A percentile compares a stretch with the other conserved stretches of the same genome.
Evolutionary conservation across 2,797 vertebrate genomes (phyloP).

Genomic region (Xiphophorus birchmanni): DNA sequence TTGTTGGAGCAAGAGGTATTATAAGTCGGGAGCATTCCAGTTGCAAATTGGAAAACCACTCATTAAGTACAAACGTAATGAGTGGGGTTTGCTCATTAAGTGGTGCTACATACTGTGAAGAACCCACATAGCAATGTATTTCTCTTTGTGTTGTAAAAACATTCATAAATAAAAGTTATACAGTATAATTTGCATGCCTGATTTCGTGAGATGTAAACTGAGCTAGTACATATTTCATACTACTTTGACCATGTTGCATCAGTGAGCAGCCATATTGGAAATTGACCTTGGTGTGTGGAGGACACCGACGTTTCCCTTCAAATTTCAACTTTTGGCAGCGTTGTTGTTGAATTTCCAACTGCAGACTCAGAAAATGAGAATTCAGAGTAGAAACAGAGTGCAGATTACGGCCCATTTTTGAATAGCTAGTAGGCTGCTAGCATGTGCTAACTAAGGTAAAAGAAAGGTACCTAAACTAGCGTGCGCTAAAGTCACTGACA

Average conservation of each 20-base stretch:
- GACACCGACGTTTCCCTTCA: background rate
- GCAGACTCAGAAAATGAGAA: background rate
- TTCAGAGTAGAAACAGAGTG: background rate
- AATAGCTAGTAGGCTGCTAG: background rate
- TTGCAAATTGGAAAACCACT: background rate
- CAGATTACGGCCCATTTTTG: background rate
- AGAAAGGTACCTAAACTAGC: background rate
- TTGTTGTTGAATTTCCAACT: background rate
- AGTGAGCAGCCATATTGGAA: background rate
- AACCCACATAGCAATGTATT: background rate
- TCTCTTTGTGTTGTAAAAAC: background rate
- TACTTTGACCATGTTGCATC: background rate
- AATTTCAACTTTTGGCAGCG: background rate
- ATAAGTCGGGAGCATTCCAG: background rate
- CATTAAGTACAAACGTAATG: too few relatives aligned
- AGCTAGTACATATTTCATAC: background rate
- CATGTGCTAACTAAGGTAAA: background rate
- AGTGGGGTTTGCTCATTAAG: background rate
- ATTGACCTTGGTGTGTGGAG: background rate
- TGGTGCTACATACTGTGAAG: background rate
- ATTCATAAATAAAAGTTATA: background rate
- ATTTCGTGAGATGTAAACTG: background rate
- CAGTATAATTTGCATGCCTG: background rate
- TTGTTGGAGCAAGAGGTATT: background rate
- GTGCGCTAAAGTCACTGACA: background rate